phyloP scores from a whole-genome alignment of 2,888 invertebrate species.

The Strigamia crassipes region DNA sequence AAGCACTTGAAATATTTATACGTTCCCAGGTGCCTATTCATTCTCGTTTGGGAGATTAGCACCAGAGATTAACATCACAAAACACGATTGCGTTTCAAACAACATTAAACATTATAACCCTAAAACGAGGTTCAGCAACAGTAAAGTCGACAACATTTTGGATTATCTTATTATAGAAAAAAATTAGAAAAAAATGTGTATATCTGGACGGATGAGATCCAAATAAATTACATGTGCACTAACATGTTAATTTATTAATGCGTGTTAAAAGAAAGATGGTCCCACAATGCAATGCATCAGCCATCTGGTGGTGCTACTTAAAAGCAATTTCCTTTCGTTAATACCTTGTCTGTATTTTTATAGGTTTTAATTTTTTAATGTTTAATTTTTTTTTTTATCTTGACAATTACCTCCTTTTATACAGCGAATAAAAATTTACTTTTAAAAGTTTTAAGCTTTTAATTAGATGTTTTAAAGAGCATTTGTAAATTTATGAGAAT shows the following conservation, averaged over 20 bases:
- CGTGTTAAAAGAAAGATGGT: slow-evolving; percentile 32
- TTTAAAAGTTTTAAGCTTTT: background rate
- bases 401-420: background rate
- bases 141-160: background rate
- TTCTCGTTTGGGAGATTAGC: slow-evolving; percentile 30
- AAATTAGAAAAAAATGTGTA: background rate
- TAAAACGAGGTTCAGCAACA: background rate
- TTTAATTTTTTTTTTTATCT: background rate
- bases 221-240: slow-evolving; percentile 20
- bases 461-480: background rate
- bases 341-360: slow-evolving; percentile 20
- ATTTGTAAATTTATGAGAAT: background rate
- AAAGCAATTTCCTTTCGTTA: slow-evolving; percentile 28
- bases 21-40: slow-evolving; percentile 37
- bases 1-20: slow-evolving; percentile 26
- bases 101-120: slow-evolving; percentile 5
- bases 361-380: slow-evolving; percentile 28
- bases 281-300: slow-evolving; percentile 27
- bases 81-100: slow-evolving; percentile 34
- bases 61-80: slow-evolving; percentile 37
- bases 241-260: slow-evolving; percentile 37
- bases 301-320: slow-evolving; percentile 31
- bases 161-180: background rate
- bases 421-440: background rate
- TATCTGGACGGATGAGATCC: background rate